These are phyloP conservation scores for Gadus chalcogrammus DNA, from an alignment of 2,113 vertebrate species.

Conservation along the genomic window DNA sequence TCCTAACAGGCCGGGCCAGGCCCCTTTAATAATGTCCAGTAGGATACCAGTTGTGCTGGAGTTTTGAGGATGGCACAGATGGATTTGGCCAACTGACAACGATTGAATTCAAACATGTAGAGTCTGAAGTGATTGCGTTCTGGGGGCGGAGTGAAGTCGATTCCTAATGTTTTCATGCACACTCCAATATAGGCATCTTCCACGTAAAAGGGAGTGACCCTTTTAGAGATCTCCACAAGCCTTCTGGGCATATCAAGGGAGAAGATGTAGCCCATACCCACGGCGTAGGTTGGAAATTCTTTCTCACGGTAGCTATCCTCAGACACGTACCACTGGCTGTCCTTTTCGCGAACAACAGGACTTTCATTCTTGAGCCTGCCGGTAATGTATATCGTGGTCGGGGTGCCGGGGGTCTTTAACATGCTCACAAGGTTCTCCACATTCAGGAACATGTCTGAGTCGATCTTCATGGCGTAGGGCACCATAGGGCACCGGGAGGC, in stretches of 20 bases:
- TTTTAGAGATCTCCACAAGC: conserved; percentile 81
- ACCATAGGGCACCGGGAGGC: conserved; percentile 66
- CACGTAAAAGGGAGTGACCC: conserved; percentile 82
- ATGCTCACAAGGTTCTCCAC: conserved; percentile 87
- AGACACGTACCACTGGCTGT: conserved; percentile 92
- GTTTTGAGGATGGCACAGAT: conserved; percentile 65
- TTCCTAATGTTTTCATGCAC: conserved; percentile 66
- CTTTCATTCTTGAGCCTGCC: conserved; percentile 85
- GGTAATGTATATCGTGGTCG: conserved; percentile 83
- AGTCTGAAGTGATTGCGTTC: conserved; percentile 38
- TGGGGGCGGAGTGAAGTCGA: neutral
- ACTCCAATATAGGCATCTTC: conserved; percentile 81
- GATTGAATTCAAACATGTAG: conserved; percentile 42
- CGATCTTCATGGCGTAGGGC: conserved; percentile 80
- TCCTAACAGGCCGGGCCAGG: conserved; percentile 39
- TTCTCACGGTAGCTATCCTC: conserved; percentile 81
- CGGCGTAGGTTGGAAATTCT: conserved; percentile 83
- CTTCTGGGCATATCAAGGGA: conserved; percentile 88
- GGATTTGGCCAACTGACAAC: conserved; percentile 51
- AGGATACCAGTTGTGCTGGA: conserved; percentile 45
- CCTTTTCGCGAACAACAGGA: conserved; percentile 77
- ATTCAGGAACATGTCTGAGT: conserved; percentile 77
- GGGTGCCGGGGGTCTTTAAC: conserved; percentile 78
- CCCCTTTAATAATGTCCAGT: conserved; percentile 63
- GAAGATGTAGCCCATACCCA: conserved; percentile 93